These are phyloP conservation scores for Gadus chalcogrammus DNA, from an alignment of 2,113 vertebrate species.

Conservation along the genomic window DNA sequence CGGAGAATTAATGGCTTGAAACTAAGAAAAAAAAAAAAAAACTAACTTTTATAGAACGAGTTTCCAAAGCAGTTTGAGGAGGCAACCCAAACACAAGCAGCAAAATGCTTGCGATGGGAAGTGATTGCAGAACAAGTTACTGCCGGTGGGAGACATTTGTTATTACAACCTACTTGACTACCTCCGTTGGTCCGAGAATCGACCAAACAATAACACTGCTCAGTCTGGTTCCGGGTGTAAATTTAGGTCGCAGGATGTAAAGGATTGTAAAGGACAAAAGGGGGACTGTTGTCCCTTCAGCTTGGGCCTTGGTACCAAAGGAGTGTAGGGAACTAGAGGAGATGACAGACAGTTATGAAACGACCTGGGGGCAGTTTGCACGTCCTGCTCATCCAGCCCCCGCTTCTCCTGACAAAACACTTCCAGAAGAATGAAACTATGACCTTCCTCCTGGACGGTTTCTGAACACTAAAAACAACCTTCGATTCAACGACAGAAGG, in stretches of 20 bases:
- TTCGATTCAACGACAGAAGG: too few species aligned
- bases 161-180: too few species aligned
- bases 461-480: not conserved
- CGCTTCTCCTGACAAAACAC: not conserved
- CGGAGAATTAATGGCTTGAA: not conserved
- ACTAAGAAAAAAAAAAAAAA: not conserved
- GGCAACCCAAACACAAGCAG: not conserved
- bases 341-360: conserved; percentile 12
- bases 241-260: too few species aligned
- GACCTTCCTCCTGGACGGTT: not conserved
- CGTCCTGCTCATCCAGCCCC: conserved; percentile 35
- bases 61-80: not conserved
- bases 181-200: too few species aligned
- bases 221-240: too few species aligned
- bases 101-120: not conserved
- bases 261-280: too few species aligned
- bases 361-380: conserved; percentile 23
- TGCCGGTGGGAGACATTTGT: not conserved
- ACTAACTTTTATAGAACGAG: conserved; percentile 18
- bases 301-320: too few species aligned
- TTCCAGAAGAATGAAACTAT: not conserved
- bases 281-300: too few species aligned
- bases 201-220: too few species aligned
- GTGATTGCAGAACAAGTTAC: conserved; percentile 16
- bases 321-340: conserved; percentile 4